phyloP scores from a whole-genome alignment of 2,888 invertebrate genomes.

The Malacosoma neustria region DNA sequence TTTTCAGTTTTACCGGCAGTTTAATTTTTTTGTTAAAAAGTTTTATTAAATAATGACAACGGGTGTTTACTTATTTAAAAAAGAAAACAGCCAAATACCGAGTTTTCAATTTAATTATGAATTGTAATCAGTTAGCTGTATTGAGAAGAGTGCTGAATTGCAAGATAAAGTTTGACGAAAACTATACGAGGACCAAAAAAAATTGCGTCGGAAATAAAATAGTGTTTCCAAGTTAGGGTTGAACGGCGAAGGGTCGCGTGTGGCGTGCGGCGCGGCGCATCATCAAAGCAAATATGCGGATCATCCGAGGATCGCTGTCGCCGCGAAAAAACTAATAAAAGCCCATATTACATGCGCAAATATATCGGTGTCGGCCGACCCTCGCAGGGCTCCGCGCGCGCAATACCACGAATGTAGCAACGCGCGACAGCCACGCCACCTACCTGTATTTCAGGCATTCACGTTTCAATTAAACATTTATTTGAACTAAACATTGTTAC shows the following conservation, averaged over 20 bases:
- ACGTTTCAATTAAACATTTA: neutral
- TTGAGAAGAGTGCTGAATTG: too few species aligned
- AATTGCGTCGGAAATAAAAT: neutral
- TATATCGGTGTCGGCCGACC: conserved; percentile 26
- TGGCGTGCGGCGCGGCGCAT: conserved; percentile 9
- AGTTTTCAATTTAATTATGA: too few species aligned
- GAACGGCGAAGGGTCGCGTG: conserved; percentile 13
- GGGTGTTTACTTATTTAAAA: too few species aligned
- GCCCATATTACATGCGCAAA: conserved; percentile 48
- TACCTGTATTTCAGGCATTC: neutral
- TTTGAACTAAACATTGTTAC: neutral
- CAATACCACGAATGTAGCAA: conserved; percentile 14
- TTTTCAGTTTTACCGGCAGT: too few species aligned
- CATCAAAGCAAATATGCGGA: conserved; percentile 47
- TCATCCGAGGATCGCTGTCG: conserved; percentile 35
- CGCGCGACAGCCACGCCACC: conserved; percentile 1
- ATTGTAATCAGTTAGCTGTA: too few species aligned
- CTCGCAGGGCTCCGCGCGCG: conserved; percentile 8
- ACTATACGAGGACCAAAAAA: too few species aligned
- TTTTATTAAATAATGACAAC: too few species aligned
- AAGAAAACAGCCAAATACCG: too few species aligned
- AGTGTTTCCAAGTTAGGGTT: neutral
- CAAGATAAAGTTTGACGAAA: too few species aligned
- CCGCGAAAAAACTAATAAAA: conserved; percentile 70
- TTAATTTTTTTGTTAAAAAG: too few species aligned